Evolutionary conservation across 2,797 vertebrate species (phyloP).

Genomic region (Sebastes elongatus): DNA sequence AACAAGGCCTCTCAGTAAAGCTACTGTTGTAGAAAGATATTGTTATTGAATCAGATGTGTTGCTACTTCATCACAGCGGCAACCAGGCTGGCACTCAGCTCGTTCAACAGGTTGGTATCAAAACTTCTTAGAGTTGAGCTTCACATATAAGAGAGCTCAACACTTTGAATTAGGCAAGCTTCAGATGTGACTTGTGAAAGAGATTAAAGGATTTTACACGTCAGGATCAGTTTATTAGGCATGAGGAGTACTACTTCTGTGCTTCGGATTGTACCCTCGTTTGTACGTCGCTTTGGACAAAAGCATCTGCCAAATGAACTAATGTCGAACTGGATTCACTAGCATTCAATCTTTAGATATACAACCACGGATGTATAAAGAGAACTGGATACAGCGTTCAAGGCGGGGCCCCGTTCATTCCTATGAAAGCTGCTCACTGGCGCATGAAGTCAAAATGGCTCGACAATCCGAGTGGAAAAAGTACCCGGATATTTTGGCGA

Average conservation of each 20-base stretch:
- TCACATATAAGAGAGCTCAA: neutral
- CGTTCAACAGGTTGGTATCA: neutral
- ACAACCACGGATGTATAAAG: too few relatives aligned
- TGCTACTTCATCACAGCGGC: slow-evolving; percentile 30
- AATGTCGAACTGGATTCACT: too few relatives aligned
- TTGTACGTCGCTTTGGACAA: neutral
- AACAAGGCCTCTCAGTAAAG: slow-evolving; percentile 46
- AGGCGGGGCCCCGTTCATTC: too few relatives aligned
- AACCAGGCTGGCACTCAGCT: neutral
- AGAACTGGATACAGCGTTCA: too few relatives aligned
- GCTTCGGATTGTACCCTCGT: neutral
- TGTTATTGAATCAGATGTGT: neutral
- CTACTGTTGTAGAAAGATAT: slow-evolving; percentile 26
- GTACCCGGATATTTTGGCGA: too few relatives aligned
- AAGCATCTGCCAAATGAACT: too few relatives aligned
- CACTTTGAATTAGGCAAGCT: neutral
- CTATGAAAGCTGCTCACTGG: too few relatives aligned
- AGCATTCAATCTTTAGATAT: too few relatives aligned
- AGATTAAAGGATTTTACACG: neutral
- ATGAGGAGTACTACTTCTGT: neutral
- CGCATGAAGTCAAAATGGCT: too few relatives aligned
- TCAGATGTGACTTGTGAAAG: neutral
- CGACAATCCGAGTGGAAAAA: too few relatives aligned
- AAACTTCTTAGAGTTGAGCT: neutral
- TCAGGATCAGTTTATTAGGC: neutral